A percentile compares a stretch with the other conserved stretches of the same genome.
These are phyloP conservation scores for Lanistes nyassanus DNA, from an alignment of 1,140 invertebrate species.

Conservation along the genomic window DNA sequence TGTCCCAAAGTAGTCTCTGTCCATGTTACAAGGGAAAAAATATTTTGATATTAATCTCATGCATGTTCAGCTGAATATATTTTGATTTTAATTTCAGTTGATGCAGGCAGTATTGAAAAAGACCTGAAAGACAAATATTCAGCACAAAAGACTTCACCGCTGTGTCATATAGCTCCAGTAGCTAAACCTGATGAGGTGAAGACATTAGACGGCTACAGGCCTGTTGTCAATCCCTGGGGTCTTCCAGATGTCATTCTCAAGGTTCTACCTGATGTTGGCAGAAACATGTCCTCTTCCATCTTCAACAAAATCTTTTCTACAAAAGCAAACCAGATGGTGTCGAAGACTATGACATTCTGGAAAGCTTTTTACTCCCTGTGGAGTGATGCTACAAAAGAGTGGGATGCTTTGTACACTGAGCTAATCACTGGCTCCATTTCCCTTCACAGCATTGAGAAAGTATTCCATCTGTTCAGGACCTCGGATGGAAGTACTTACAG, in stretches of 20 bases:
- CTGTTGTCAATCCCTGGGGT: slow-evolving; percentile 2
- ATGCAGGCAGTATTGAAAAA: background rate
- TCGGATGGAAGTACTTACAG: background rate
- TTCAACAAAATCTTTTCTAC: background rate
- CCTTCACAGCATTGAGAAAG: background rate
- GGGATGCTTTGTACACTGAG: background rate
- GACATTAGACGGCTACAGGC: background rate
- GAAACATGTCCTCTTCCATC: background rate
- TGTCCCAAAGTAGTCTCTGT: no score
- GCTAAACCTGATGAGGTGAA: background rate
- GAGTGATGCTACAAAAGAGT: background rate
- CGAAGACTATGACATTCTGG: background rate
- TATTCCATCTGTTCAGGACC: background rate
- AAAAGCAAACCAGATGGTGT: background rate
- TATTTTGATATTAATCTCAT: background rate
- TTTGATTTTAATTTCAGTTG: background rate
- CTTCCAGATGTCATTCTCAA: background rate
- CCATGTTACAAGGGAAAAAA: no score
- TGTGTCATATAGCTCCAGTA: background rate
- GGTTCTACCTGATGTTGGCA: background rate
- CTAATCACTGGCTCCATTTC: slow-evolving; percentile 7
- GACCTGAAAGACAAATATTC: background rate
- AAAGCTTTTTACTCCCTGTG: slow-evolving; percentile 2
- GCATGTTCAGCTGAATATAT: no score
- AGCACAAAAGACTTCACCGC: no score